These are phyloP conservation scores for Clarias platycephalus DNA, from an alignment of 2,797 vertebrate species.

Conservation along the genomic window DNA sequence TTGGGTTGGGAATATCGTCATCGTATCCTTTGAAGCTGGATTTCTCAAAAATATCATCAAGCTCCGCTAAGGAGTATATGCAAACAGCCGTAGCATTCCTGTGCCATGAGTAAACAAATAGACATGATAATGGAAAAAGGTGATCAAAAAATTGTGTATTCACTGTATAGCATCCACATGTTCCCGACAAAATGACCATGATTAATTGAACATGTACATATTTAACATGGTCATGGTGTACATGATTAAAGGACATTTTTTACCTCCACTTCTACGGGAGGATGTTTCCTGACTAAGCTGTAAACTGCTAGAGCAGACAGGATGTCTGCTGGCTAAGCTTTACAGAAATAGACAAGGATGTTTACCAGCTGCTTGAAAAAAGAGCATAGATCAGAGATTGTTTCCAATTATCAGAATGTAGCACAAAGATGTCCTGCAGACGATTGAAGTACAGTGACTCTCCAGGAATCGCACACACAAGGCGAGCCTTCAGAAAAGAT, in stretches of 20 bases:
- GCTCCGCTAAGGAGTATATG: conserved; percentile 68
- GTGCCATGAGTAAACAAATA: conserved; percentile 13
- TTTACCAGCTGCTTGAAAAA: conserved; percentile 80
- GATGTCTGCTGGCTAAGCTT: not conserved
- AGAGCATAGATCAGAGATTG: conserved; percentile 71
- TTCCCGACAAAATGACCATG: not conserved
- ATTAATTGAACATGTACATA: no score
- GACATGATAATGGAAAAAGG: conserved; percentile 6
- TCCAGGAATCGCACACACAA: conserved; percentile 74
- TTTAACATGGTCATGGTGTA: not conserved
- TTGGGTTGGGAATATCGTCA: conserved; percentile 62
- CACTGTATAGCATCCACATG: not conserved
- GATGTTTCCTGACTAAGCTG: conserved; percentile 8
- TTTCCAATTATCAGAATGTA: conserved; percentile 66
- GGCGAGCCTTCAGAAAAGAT: conserved; percentile 77
- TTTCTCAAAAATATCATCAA: conserved; percentile 72
- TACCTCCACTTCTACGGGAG: not conserved
- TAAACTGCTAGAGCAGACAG: not conserved
- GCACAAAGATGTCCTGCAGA: conserved; percentile 72
- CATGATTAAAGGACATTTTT: not conserved
- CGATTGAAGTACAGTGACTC: conserved; percentile 76
- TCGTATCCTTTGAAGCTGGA: conserved; percentile 72
- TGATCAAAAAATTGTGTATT: not conserved
- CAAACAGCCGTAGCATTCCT: conserved; percentile 81
- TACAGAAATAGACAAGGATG: not conserved